Evolutionary conservation across 2,797 vertebrate genomes (phyloP).

Genomic region (Aldrovandia affinis): DNA sequence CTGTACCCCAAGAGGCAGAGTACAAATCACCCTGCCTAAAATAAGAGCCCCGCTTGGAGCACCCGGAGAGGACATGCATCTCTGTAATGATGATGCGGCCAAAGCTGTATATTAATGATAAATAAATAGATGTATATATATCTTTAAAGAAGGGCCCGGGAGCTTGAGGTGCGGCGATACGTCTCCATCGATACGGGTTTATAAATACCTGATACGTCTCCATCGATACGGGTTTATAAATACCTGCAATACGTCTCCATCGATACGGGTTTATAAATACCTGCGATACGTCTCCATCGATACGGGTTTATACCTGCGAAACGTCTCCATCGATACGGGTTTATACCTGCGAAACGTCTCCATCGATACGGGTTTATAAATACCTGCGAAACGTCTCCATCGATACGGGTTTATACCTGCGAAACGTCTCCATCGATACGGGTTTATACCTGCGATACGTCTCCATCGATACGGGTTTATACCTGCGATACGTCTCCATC

Average conservation of each 20-base stretch:
- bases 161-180: slow-evolving; percentile 12
- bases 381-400: no score
- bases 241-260: slow-evolving; percentile 60
- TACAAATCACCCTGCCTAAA: slow-evolving; percentile 50
- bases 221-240: slow-evolving; percentile 56
- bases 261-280: slow-evolving; percentile 58
- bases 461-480: no score
- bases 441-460: no score
- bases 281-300: slow-evolving; percentile 48
- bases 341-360: no score
- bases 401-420: slow-evolving; percentile 50
- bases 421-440: slow-evolving; percentile 27
- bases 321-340: slow-evolving; percentile 33
- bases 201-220: no score
- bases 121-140: not conserved
- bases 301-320: slow-evolving; percentile 57
- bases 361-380: slow-evolving; percentile 56
- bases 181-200: slow-evolving; percentile 21
- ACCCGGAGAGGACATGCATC: not conserved
- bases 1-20: slow-evolving; percentile 43
- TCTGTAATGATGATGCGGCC: not conserved
- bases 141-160: not conserved
- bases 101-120: slow-evolving; percentile 24
- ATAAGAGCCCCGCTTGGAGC: not conserved
- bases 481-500: slow-evolving; percentile 27